Percentiles rank a stretch among this genome's conserved stretches.
Conservation (phyloP, 2,113 vertebrate genomes). For the Rana temporaria region DNA sequence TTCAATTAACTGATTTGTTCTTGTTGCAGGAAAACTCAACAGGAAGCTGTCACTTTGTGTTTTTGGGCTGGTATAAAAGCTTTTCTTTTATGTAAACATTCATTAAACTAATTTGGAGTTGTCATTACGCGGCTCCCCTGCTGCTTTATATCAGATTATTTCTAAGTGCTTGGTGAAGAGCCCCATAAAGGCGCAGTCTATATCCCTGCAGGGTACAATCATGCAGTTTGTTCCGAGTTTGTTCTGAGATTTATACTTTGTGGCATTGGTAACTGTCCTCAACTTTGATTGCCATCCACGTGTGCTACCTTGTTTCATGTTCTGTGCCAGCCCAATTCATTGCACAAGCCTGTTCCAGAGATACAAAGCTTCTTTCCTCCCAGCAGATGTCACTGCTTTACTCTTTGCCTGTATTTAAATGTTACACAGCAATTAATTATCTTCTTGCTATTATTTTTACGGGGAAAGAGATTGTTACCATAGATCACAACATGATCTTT, state of each 20-base stretch:
- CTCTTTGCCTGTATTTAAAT: slow-evolving; percentile 25
- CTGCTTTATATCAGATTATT: slow-evolving; percentile 90
- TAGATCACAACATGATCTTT: slow-evolving; percentile 27
- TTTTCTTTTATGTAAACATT: slow-evolving; percentile 82
- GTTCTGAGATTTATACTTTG: slow-evolving; percentile 79
- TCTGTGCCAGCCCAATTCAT: slow-evolving; percentile 2
- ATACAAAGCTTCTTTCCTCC: slow-evolving; percentile 14
- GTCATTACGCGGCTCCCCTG: slow-evolving; percentile 85
- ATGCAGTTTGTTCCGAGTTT: slow-evolving; percentile 83
- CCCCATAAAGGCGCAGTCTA: slow-evolving; percentile 84
- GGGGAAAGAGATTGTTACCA: slow-evolving; percentile 6
- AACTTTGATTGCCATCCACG: slow-evolving; percentile 72
- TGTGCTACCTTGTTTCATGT: slow-evolving; percentile 60
- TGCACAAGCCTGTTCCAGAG: slow-evolving; percentile 3
- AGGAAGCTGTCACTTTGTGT: slow-evolving; percentile 76
- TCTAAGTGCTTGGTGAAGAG: slow-evolving; percentile 85
- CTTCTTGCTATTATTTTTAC: not conserved
- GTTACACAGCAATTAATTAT: slow-evolving; percentile 30
- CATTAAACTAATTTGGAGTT: slow-evolving; percentile 91
- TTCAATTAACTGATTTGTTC: slow-evolving; percentile 52
- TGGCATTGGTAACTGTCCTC: slow-evolving; percentile 77
- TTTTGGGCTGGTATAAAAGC: slow-evolving; percentile 79
- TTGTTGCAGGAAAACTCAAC: slow-evolving; percentile 52
- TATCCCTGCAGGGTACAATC: slow-evolving; percentile 88
- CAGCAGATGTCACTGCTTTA: slow-evolving; percentile 47